Base-by-base conservation (phyloP, 1,140 invertebrate genomes). In the Zaprionus lachaisei region DNA sequence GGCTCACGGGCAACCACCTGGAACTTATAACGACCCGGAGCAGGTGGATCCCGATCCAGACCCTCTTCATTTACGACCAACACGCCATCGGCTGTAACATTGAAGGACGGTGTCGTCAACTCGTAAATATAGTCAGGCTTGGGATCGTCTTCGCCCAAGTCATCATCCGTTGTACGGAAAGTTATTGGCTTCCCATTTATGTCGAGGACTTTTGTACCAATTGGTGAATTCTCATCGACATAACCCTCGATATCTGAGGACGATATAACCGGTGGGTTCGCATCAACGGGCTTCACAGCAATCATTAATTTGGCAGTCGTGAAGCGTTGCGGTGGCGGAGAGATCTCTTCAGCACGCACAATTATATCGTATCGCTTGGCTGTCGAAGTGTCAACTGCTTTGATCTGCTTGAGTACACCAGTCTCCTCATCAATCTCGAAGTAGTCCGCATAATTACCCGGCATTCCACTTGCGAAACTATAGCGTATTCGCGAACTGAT, bases 1-100 rank as follows among this genome's bases (percentile, higher is more conserved):
- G 95, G 95, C 93, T 98, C 97, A 15, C 97, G 93, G 3, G 97
- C 97, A 2, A 98, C 97, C 12, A 95, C 94, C 93, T 95, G 92
- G 91, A 98, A 98, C 76, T 96, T 95, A 81, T 97, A 97, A 83
- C 95, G 95, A 55, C 96, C 96, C 1, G 96, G 96, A 92, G 96
- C 97, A 0, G 97, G 97, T 5, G 97, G 96, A 93, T 98, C 97
- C 61, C 97, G 94, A 90, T 98, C 97, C 49, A 98, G 93, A 91
- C 96, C 96, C 77, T 97, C 96, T 89, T 97, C 96, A 80, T 96
- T 96, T 0, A 98, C 97, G 1, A 97, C 94, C 7, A 98, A 92
- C 55, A 94, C 93, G 1, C 96, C 96, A 47, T 96, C 94, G 60
- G 94, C 93, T 67, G 97, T 96, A 60, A 98, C 96, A 72, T 95